Evolutionary conservation across 1,140 invertebrate species (phyloP).

Genomic region (Tetramorium simillimum): DNA sequence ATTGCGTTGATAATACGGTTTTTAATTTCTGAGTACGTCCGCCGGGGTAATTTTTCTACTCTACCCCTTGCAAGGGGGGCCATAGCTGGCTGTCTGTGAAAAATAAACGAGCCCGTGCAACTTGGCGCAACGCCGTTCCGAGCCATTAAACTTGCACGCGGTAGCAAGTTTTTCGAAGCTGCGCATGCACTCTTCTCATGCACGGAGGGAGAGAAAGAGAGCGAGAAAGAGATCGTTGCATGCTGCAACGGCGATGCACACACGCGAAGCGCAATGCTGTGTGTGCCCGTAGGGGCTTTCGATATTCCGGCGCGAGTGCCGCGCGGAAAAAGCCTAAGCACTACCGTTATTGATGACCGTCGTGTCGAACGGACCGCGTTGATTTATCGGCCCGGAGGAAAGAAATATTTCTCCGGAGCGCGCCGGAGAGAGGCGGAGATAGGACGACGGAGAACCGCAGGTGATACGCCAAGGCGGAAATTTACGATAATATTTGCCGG

Average conservation of each 20-base stretch:
- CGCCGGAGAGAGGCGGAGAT: constrained; percentile 49
- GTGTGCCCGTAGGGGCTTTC: constrained; percentile 39
- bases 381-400: constrained; percentile 69
- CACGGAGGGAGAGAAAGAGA: constrained; percentile 29
- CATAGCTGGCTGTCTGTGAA: constrained; percentile 50
- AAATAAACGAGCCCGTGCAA: constrained; percentile 69
- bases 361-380: constrained; percentile 64
- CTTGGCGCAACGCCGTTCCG: constrained; percentile 70
- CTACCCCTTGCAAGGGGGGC: constrained; percentile 1
- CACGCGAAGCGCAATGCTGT: constrained; percentile 19
- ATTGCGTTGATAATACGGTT: constrained; percentile 36
- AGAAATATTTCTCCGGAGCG: constrained; percentile 63
- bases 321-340: constrained; percentile 68
- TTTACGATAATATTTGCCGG: constrained; percentile 73
- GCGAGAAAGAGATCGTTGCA: constrained; percentile 45
- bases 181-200: constrained; percentile 53
- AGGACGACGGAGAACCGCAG: constrained; percentile 59
- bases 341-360: constrained; percentile 71
- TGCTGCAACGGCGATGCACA: constrained; percentile 36
- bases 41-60: constrained; percentile 19
- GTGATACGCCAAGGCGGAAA: constrained; percentile 61
- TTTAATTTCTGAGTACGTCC: constrained; percentile 36
- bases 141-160: constrained; percentile 67
- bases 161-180: constrained; percentile 69
- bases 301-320: constrained; percentile 59